Percentiles rank a stretch among this genome's conserved stretches.
phyloP scores from a whole-genome alignment of 2,888 invertebrate species.

The Scaptomyza flava region DNA sequence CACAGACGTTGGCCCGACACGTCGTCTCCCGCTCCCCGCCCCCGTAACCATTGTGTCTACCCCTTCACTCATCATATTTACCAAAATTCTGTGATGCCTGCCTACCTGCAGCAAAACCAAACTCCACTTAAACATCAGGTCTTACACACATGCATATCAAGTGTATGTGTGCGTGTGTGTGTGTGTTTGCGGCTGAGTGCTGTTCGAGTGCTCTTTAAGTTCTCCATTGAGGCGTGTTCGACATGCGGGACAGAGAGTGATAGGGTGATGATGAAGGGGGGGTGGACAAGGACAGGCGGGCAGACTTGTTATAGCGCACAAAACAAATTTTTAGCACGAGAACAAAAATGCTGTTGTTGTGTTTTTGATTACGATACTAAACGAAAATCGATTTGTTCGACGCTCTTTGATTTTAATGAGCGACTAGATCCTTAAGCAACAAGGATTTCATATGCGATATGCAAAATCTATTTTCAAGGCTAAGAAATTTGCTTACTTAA shows the following conservation, averaged over 20 bases:
- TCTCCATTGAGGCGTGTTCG: constrained; percentile 68
- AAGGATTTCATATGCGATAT: constrained; percentile 69
- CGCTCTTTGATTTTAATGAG: constrained; percentile 67
- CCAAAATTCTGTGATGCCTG: constrained; percentile 43
- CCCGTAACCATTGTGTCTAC: not conserved
- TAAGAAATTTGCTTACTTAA: constrained; percentile 2
- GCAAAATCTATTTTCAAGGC: constrained; percentile 27
- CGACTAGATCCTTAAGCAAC: constrained; percentile 52
- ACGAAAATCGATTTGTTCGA: constrained; percentile 76
- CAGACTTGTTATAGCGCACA: constrained; percentile 75
- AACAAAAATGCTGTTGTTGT: constrained; percentile 51
- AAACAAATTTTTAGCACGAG: constrained; percentile 78
- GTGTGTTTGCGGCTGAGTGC: constrained; percentile 73
- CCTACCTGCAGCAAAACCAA: constrained; percentile 57
- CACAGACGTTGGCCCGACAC: constrained; percentile 60
- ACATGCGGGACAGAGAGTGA: constrained; percentile 7
- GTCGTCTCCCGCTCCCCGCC: constrained; percentile 26
- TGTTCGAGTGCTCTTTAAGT: constrained; percentile 79
- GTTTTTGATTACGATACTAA: constrained; percentile 78
- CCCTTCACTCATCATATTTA: constrained; percentile 47
- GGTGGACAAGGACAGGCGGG: not conserved
- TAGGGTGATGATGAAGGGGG: not conserved
- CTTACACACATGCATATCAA: constrained; percentile 52
- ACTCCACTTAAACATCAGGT: constrained; percentile 72
- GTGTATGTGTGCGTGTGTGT: constrained; percentile 23